Percentiles rank a stretch among this genome's conserved stretches.
These are phyloP conservation scores for Sitobion miscanthi DNA, from an alignment of 1,140 invertebrate genomes.

Conservation along the genomic window DNA sequence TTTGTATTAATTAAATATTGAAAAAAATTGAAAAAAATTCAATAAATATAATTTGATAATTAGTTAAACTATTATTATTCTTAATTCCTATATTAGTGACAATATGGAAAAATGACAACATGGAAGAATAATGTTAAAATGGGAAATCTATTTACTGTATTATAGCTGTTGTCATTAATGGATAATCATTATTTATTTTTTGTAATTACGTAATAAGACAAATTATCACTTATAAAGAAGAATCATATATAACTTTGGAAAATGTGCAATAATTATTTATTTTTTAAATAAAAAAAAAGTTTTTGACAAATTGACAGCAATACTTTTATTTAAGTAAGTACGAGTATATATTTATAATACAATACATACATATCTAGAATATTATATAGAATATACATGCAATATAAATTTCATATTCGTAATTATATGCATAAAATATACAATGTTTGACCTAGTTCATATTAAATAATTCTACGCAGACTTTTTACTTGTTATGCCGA, in stretches of 20 bases:
- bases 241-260: not conserved
- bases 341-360: not conserved
- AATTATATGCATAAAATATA: slow-evolving; percentile 29
- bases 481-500: not conserved
- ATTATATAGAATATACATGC: not conserved
- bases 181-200: not conserved
- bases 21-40: not conserved
- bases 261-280: not conserved
- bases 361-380: not conserved
- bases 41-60: not conserved
- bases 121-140: not conserved
- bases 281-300: not conserved
- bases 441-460: slow-evolving; percentile 30
- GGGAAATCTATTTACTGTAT: not conserved
- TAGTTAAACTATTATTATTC: not conserved
- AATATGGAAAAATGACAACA: too few relatives aligned
- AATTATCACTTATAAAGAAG: not conserved
- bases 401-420: not conserved
- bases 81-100: not conserved
- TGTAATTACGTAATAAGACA: not conserved
- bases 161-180: not conserved
- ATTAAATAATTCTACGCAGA: not conserved
- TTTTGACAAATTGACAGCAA: not conserved
- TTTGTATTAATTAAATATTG: not conserved
- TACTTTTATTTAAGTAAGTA: not conserved